These are phyloP conservation scores for Erebia epiphron DNA, from an alignment of 2,888 invertebrate species.

Conservation along the genomic window DNA sequence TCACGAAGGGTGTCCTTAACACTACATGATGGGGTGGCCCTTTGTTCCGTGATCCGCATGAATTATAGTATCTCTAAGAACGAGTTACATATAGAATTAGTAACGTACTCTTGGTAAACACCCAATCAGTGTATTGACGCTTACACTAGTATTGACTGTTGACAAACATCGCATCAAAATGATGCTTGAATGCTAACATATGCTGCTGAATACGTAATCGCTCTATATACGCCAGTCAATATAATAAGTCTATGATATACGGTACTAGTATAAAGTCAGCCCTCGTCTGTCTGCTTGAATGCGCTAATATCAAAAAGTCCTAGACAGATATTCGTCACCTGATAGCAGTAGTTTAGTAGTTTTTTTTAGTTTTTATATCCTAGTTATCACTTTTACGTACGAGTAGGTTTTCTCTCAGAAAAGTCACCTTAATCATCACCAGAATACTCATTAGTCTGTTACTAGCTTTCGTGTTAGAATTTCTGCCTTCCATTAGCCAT, in stretches of 20 bases:
- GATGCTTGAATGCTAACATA: conserved; percentile 41
- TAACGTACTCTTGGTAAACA: conserved; percentile 47
- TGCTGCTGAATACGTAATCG: conserved; percentile 6
- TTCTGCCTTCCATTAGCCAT: conserved; percentile 30
- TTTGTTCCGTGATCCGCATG: conserved; percentile 45
- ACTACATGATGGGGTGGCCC: conserved; percentile 41
- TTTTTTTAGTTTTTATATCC: too few species aligned
- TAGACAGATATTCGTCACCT: too few species aligned
- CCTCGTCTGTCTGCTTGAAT: neutral
- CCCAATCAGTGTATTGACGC: conserved; percentile 56
- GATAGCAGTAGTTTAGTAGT: too few species aligned
- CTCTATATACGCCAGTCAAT: neutral
- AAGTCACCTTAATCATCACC: too few species aligned
- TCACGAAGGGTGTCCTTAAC: conserved; percentile 40
- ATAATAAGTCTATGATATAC: neutral
- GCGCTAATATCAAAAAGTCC: too few species aligned
- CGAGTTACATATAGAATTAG: conserved; percentile 40
- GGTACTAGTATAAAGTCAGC: neutral
- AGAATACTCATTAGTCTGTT: conserved; percentile 21
- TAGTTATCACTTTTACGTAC: too few species aligned
- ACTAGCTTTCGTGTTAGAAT: conserved; percentile 20
- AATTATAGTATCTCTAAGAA: conserved; percentile 38
- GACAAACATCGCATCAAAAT: conserved; percentile 42
- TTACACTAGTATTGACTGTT: conserved; percentile 47
- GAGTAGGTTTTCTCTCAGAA: too few species aligned